Conservation (phyloP, 1,140 invertebrate genomes). For the Drosophila bifasciata region DNA sequence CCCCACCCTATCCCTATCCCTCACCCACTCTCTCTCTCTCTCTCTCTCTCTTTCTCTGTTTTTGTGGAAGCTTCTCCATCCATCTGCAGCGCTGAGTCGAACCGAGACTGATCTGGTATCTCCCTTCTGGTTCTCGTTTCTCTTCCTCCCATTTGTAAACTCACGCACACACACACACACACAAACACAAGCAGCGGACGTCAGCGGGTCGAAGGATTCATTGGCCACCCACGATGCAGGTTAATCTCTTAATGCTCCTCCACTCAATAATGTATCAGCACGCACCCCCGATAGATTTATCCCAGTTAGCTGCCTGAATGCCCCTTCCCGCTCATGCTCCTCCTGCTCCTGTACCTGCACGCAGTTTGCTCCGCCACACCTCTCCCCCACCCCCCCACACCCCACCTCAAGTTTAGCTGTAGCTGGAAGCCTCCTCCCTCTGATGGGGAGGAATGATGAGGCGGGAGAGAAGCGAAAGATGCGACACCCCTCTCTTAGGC, state of each 20-base stretch:
- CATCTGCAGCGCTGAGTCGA: constrained; percentile 20
- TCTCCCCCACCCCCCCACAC: no score
- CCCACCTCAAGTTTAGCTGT: no score
- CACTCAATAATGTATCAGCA: not conserved
- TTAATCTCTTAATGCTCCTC: constrained; percentile 69
- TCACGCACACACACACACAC: constrained; percentile 62
- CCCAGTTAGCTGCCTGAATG: no score
- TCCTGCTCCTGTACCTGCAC: no score
- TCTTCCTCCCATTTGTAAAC: constrained; percentile 50
- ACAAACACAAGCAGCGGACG: constrained; percentile 87
- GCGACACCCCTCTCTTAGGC: no score
- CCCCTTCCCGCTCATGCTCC: not conserved
- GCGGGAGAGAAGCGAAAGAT: no score
- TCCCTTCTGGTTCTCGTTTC: constrained; percentile 56
- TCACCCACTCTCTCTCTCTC: not conserved
- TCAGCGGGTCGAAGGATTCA: constrained; percentile 91
- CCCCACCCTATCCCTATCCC: not conserved
- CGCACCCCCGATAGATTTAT: not conserved
- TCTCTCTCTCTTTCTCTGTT: constrained; percentile 17
- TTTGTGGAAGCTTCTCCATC: constrained; percentile 12
- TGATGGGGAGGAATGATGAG: no score
- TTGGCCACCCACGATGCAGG: constrained; percentile 91
- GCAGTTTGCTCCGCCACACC: no score
- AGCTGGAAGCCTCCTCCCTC: no score
- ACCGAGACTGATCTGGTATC: constrained; percentile 31